Conservation (phyloP, 2,113 vertebrate species). For the Toxotes jaculatrix region DNA sequence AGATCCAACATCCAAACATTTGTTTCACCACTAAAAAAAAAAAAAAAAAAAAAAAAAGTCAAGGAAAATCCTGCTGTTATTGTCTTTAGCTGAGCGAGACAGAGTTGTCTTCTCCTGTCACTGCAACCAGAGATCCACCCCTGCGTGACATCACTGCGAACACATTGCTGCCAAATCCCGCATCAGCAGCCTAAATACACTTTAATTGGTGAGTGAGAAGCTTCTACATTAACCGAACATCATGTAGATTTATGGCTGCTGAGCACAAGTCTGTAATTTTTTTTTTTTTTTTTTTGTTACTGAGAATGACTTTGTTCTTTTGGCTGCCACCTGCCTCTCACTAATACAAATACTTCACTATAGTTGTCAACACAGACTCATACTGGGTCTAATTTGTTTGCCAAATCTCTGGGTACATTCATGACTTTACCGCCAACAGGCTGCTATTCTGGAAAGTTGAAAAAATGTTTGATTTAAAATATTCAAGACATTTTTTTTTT, state of each 20-base stretch:
- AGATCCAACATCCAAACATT: slow-evolving; percentile 46
- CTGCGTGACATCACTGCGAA: slow-evolving; percentile 64
- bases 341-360: slow-evolving; percentile 53
- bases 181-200: slow-evolving; percentile 54
- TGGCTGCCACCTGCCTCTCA: slow-evolving; percentile 63
- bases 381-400: slow-evolving; percentile 41
- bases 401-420: slow-evolving; percentile 44
- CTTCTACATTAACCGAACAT: slow-evolving; percentile 43
- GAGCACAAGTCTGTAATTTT: slow-evolving; percentile 46
- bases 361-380: slow-evolving; percentile 51
- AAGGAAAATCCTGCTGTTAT: slow-evolving; percentile 47
- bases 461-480: slow-evolving; percentile 37
- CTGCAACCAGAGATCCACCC: slow-evolving; percentile 49
- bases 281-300: slow-evolving; percentile 39
- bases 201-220: slow-evolving; percentile 49
- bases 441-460: slow-evolving; percentile 18
- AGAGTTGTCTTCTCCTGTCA: slow-evolving; percentile 55
- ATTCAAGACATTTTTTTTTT: background rate
- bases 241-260: slow-evolving; percentile 54
- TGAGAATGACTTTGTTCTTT: slow-evolving; percentile 56
- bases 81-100: slow-evolving; percentile 45
- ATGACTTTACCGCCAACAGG: slow-evolving; percentile 33
- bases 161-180: slow-evolving; percentile 45
- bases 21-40: slow-evolving; percentile 29
- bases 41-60: background rate